Base-by-base conservation (phyloP, 2,797 vertebrate species). In the Okamejei kenojei region DNA sequence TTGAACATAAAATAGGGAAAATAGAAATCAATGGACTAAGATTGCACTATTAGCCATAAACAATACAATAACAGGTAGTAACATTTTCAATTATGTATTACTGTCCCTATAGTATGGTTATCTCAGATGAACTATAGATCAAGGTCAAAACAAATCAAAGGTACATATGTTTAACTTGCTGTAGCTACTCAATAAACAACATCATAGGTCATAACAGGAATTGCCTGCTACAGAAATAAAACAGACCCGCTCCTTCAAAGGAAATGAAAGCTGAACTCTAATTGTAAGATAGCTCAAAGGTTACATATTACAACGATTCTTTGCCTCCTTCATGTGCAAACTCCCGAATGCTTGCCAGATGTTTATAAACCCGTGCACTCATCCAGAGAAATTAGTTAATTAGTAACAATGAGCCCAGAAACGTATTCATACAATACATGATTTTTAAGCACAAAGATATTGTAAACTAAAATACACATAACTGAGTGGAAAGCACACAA, bases 131-230 rank as follows among this genome's bases (percentile, higher is more conserved):
- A 74, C 35, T 94, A 94, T 94, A 96, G 93, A 94, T 95, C 94
- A 94, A 65, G 0, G 0, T 94, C 94, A 94, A 94, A 95, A 93
- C 93, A 93, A 82, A 94, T 81, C 38, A 84, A 74, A 94, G 86
- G 94, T 95, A 94, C 95, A 95, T 94, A 94, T 71, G 86, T 93
- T 94, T 94, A 94, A 93, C 93, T 93, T 93, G 74, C 65, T 68
- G 93, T 94, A 93, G 94, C 94, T 81, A 38, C 92, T 94, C 96
- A 95, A 95, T 94, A 95, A 95, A 93, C 88, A 94, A 96, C 96
- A 97, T 97, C 71, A 58, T 45, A 29, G 71, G 15, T 76, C 35
- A 58, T 15, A 92, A 73, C 71, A 92, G 23, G n/a, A 38, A 92
- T 38, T 92, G 71, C 32, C 90, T 74, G 45, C 38, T 23, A 92